Conservation (phyloP, 1,140 invertebrate genomes). For the Drosophila subpulchrella region DNA sequence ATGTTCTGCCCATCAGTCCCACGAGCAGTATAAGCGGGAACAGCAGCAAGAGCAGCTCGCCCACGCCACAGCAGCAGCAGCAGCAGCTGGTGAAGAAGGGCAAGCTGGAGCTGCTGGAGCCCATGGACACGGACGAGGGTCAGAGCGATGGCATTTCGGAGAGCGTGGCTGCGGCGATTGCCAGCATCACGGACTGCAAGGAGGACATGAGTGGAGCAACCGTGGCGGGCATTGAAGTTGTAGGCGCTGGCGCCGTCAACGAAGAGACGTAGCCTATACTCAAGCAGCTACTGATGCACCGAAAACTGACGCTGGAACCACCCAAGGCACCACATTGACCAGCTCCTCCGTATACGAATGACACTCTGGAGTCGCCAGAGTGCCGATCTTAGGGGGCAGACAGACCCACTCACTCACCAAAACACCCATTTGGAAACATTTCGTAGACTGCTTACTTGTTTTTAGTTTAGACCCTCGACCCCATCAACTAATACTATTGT, state of each 20-base stretch:
- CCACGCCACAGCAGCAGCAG: slow-evolving; percentile 58
- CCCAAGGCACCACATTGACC: slow-evolving; percentile 19
- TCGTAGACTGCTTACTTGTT: slow-evolving; percentile 70
- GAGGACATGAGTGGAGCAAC: slow-evolving; percentile 49
- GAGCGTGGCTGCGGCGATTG: slow-evolving; percentile 45
- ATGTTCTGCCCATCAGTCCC: slow-evolving; percentile 77
- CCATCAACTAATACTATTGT: slow-evolving; percentile 4
- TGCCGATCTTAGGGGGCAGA: slow-evolving; percentile 16
- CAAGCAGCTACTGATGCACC: slow-evolving; percentile 82
- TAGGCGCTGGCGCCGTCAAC: slow-evolving; percentile 67
- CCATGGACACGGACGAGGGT: slow-evolving; percentile 71
- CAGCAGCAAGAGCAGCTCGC: slow-evolving; percentile 74
- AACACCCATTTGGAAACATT: slow-evolving; percentile 66
- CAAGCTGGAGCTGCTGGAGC: slow-evolving; percentile 53
- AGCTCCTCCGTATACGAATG: slow-evolving; percentile 47
- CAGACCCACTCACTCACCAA: slow-evolving; percentile 62
- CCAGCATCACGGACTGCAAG: slow-evolving; percentile 49
- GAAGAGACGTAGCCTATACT: slow-evolving; percentile 85
- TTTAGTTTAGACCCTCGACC: slow-evolving; percentile 29
- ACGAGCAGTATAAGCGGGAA: slow-evolving; percentile 69
- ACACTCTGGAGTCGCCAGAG: slow-evolving; percentile 45
- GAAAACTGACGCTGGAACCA: slow-evolving; percentile 65
- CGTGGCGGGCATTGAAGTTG: slow-evolving; percentile 71
- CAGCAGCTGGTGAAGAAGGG: slow-evolving; percentile 44
- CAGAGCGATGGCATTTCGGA: slow-evolving; percentile 51